Base-by-base conservation (phyloP, 1,140 invertebrate species). In the Anoplolepis gracilipes region DNA sequence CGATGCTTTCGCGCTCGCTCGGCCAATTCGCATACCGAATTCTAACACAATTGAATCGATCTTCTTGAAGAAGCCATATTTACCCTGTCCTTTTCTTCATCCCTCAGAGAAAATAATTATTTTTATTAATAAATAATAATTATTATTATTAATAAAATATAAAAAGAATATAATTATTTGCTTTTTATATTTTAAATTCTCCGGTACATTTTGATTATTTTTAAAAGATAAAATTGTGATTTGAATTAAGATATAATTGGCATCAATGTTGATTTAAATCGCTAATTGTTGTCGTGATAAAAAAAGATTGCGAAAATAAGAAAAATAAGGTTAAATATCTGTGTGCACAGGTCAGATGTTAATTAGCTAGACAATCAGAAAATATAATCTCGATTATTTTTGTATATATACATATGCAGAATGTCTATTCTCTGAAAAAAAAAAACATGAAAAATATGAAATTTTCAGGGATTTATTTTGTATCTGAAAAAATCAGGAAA, bases 1-100 rank as follows among this genome's bases (percentile, higher is more conserved):
- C 75, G 69, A 84, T 72, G 67, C 39, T 75, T 84, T 75, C 87
- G 86, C 84, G 73, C 57, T 49, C 73, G 64, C 67, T 49, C 72
- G 55, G 78, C 13, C 28, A 61, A 78, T 64, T 79, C 76, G 39
- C 30, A 46, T n/a, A 28, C 30, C 19, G 7, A 77, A 36, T 28
- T 33, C 30, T 33, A 19, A 69, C 3, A 2, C 59, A 39, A 46
- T 30, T 8, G 42, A 62, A 61, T 5, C 78, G 25, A 10, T 49
- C n/a, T 19, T 53, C 39, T 49, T 16, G 33, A 46, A 28, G 22
- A 42, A 42, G 10, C 11, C 39, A 2, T 13, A 42, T 42, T 42
- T 42, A 42, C 2, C 11, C 36, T 36, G 6, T 2, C 39, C 6
- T 36, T 6, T 36, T 2, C 39, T 42, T 42, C 11, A 42, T 42